A percentile compares a stretch with the other conserved stretches of the same genome.
Evolutionary conservation across 2,888 invertebrate genomes (phyloP).

Genomic region (Daptonema setosum): DNA sequence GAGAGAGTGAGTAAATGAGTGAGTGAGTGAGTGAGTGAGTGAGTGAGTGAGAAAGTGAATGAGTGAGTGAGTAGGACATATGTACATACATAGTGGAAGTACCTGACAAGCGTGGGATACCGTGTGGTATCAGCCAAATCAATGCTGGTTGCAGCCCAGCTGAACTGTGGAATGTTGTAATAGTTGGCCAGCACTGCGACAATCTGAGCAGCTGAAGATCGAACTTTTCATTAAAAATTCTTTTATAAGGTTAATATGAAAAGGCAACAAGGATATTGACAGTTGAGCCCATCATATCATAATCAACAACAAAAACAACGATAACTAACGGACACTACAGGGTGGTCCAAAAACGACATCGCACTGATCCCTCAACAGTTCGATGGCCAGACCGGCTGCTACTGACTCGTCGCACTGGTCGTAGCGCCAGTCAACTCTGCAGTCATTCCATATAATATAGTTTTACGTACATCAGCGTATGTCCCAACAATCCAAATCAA

Average conservation of each 20-base stretch:
- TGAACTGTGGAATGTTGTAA: conserved; percentile 13
- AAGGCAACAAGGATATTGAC: too few relatives aligned
- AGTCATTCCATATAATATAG: too few relatives aligned
- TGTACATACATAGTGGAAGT: too few relatives aligned
- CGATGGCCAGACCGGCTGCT: conserved; percentile 3
- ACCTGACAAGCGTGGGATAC: conserved; percentile 11
- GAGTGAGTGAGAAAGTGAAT: too few relatives aligned
- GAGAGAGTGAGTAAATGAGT: too few relatives aligned
- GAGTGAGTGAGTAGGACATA: too few relatives aligned
- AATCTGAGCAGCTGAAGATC: conserved; percentile 12
- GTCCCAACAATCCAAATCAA: too few relatives aligned
- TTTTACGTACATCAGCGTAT: too few relatives aligned
- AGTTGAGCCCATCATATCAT: too few relatives aligned
- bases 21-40: too few relatives aligned
- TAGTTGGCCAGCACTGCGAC: conserved; percentile 12
- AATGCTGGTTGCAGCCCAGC: conserved; percentile 13
- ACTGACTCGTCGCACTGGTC: conserved; percentile 8
- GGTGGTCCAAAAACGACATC: conserved; percentile 5
- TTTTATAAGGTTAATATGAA: too few relatives aligned
- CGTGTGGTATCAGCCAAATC: conserved; percentile 10
- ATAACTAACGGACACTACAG: neutral
- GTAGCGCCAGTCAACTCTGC: conserved; percentile 7
- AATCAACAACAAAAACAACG: neutral
- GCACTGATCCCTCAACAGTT: neutral
- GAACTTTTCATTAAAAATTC: too few relatives aligned